Evolutionary conservation across 2,113 vertebrate genomes (phyloP).

Genomic region (Microcebus lehilahytsara): DNA sequence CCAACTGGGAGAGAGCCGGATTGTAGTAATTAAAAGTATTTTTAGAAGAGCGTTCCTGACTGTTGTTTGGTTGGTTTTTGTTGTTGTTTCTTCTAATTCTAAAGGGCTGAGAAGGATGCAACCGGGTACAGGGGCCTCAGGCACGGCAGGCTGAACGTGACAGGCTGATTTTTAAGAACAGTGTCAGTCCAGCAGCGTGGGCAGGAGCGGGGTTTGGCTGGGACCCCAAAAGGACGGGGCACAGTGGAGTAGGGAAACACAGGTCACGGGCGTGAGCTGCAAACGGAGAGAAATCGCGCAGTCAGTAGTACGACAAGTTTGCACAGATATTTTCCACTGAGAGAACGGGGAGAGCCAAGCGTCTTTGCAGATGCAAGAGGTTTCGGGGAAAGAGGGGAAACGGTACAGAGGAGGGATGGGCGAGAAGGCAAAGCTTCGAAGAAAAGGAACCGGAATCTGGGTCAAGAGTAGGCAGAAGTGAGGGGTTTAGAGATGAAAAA

Average conservation of each 20-base stretch:
- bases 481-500: background rate
- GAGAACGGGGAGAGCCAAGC: background rate
- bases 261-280: rapidly evolving
- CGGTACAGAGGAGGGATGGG: background rate
- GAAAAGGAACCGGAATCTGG: background rate
- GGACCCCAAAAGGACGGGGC: no score
- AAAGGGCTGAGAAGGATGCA: background rate
- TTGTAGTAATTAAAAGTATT: background rate
- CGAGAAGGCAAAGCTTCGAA: background rate
- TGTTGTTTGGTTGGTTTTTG: background rate
- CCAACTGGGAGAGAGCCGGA: rapidly evolving
- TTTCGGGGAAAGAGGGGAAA: no score
- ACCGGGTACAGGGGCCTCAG: background rate
- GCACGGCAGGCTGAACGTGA: rapidly evolving
- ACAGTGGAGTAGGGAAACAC: background rate
- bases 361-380: background rate
- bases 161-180: background rate
- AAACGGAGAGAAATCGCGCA: background rate
- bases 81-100: background rate
- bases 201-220: background rate
- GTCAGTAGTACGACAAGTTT: no score
- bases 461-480: no score
- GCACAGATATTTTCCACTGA: background rate
- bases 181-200: background rate
- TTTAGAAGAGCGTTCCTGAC: background rate